Evolutionary conservation across 2,888 invertebrate species (phyloP), one percentile per base, ranked within the genome.

Genomic region (Dicyrtoma fusca): DNA sequence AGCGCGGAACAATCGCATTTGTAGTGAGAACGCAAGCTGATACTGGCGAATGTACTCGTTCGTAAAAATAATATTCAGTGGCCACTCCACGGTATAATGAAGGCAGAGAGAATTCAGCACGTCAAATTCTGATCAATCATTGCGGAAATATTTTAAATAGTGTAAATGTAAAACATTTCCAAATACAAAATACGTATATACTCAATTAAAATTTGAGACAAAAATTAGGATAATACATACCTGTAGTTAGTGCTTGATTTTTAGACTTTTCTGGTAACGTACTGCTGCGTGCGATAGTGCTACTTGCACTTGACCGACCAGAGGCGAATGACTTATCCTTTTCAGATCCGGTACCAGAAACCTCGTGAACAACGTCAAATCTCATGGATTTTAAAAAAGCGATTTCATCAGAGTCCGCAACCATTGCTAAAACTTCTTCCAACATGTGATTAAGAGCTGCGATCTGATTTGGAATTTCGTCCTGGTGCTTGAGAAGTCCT

Each of bases 51-150:
- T 83, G 0, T 90, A 88, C 77, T 90, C 89, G 0, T 88, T 87
- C 8, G 91, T 91, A 68, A 93, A 83, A 68, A 93, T 87, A 51
- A 92, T 88, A 83, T 91, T 92, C 0, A 92, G 82, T 0, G 93
- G 93, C 92, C 92, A 93, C 2, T 86, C 83, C 11, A 91, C 88
- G 13, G 88, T 85, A 82, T 92, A 92, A 1, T 88, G 88, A 3
- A 93, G 84, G 0, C 88, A 88, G 0, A 93, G 83, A 77, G 89
- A 89, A 51, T 88, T 88, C 10, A 92, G 82, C 0, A 89, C 89
- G 45, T 73, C 72, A 59, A 45, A 76, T 34, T 72, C 76, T 76
- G 51, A 8, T 34, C n/a, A 71, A 62, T n/a, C n/a, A n/a, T n/a
- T n/a, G n/a, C 3, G 34, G 34, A 34, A 34, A 34, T 34, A 34